Evolutionary conservation across 35 echinoderm and acorn worm species (phyloP), one percentile per base, ranked within the genome.

Genomic region (Lytechinus variegatus): DNA sequence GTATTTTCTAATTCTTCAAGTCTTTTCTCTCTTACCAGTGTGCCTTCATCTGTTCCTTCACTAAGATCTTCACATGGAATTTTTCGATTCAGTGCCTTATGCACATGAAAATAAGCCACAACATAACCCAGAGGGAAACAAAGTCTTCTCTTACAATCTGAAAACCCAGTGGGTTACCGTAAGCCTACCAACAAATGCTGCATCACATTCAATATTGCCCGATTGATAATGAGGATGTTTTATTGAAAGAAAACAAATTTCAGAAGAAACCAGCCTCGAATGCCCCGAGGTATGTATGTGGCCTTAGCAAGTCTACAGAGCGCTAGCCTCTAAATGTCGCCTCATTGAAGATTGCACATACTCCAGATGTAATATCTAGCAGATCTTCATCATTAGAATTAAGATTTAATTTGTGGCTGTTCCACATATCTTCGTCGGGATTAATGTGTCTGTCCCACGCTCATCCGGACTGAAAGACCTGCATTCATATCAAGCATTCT

Each of bases 191-290:
- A n/a, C 16, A 79, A 79, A 79, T 21, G 4, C 66, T 79, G 66
- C 66, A 79, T 79, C 66, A 79, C 66, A 79, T 90, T 44, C 88
- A 90, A 90, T 90, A 93, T 57, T 93, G 27, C 52, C 28, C 28
- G 52, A 93, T 55, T 93, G 92, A 93, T 93, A 57, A 93, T 93
- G 53, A 93, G 52, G 53, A 57, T 27, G 24, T 93, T 93, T 93
- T 93, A 93, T 93, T 93, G 92, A 93, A 93, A 55, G 92, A 93
- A 93, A 93, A 93, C 92, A 93, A 93, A 53, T 55, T 54, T 93
- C 27, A 55, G 11, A 56, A 93, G 12, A 54, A 90, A 54, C 88
- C 88, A 21, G 88, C 88, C 88, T 54, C 54, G 53, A 13, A 57
- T 54, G 53, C 52, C 52, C 54, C 8, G 66, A 79, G 66, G 66